Evolutionary conservation across 1,140 invertebrate genomes (phyloP).

Genomic region (Lanistes nyassanus): DNA sequence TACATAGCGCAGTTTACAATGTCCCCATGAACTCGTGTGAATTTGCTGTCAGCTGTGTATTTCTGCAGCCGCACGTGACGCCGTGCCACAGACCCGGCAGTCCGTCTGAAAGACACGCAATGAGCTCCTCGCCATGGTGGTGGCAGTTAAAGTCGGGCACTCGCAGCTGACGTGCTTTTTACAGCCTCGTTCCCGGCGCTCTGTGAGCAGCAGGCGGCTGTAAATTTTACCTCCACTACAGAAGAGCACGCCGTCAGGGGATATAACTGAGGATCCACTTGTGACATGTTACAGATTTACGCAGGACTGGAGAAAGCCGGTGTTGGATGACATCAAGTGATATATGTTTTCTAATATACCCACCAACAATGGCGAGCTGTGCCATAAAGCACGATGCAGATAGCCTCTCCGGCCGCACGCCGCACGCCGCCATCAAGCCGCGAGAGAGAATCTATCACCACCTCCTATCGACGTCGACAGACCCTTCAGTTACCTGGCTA

Average conservation of each 20-base stretch:
- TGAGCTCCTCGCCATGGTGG: background rate
- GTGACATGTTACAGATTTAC: conserved; percentile 24
- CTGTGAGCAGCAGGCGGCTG: conserved; percentile 8
- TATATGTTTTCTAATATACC: conserved; percentile 27
- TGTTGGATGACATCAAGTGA: conserved; percentile 1
- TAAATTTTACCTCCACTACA: conserved; percentile 11
- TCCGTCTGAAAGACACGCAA: conserved; percentile 6
- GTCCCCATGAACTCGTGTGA: too few species aligned
- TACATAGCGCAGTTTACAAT: too few species aligned
- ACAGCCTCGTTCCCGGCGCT: background rate
- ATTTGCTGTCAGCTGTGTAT: background rate
- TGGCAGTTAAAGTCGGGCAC: background rate
- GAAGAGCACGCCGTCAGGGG: conserved; percentile 18
- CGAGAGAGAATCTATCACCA: background rate
- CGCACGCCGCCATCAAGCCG: conserved; percentile 4
- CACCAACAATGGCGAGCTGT: conserved; percentile 17
- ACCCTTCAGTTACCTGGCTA: conserved; percentile 1
- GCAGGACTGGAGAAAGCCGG: conserved; percentile 9
- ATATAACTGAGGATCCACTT: conserved; percentile 17
- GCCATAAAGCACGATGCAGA: conserved; percentile 13
- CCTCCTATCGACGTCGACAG: background rate
- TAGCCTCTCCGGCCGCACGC: background rate
- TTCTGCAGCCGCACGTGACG: conserved; percentile 2
- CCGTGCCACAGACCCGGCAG: background rate
- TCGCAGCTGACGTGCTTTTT: background rate